phyloP scores from a whole-genome alignment of 2,888 invertebrate genomes.

The Lepas anatifera region DNA sequence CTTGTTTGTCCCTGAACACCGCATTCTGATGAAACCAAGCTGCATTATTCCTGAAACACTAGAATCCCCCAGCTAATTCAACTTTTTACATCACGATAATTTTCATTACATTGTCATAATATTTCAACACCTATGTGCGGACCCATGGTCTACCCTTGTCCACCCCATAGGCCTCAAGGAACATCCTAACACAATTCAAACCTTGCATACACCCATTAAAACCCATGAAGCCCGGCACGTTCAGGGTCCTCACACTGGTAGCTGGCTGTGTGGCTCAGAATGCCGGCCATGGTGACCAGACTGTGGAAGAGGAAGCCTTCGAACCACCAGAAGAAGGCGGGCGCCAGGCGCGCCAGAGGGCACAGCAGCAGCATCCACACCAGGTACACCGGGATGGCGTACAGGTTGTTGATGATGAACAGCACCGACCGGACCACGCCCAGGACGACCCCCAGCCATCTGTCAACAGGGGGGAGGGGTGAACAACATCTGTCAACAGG shows the following conservation, averaged over 20 bases:
- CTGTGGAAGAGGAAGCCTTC: constrained; percentile 22
- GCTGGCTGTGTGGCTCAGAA: not conserved
- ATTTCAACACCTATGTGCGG: not conserved
- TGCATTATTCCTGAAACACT: too few relatives aligned
- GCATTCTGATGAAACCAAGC: too few relatives aligned
- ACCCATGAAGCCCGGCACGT: not conserved
- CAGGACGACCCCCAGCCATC: not conserved
- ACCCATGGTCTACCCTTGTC: not conserved
- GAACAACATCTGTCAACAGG: too few relatives aligned
- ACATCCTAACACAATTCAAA: not conserved
- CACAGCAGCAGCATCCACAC: constrained; percentile 23
- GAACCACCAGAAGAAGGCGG: constrained; percentile 20
- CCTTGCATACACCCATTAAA: not conserved
- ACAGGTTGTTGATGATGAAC: constrained; percentile 23
- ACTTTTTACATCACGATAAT: not conserved
- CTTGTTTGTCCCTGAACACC: too few relatives aligned
- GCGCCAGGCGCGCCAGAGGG: constrained; percentile 20
- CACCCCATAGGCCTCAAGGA: too few relatives aligned
- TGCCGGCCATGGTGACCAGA: not conserved
- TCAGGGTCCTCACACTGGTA: not conserved
- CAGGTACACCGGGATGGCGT: constrained; percentile 24
- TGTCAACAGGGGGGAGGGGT: not conserved
- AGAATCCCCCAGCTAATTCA: not conserved
- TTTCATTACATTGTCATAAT: not conserved
- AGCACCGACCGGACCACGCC: constrained; percentile 17